Conservation (phyloP, 1,140 invertebrate species). For the Dendrolimus kikuchii region DNA sequence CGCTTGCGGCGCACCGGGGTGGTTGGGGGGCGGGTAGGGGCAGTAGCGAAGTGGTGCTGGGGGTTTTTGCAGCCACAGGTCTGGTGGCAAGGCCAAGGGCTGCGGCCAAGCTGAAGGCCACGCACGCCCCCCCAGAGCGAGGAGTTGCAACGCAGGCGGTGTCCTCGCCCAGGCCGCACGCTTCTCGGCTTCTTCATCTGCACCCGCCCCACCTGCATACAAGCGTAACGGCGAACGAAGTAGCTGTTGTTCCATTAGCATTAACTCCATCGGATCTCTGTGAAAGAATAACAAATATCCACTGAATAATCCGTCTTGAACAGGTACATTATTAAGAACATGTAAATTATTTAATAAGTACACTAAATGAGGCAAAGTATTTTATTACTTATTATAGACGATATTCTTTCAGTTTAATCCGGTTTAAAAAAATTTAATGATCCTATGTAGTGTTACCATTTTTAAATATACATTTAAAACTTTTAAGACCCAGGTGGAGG, state of each 20-base stretch:
- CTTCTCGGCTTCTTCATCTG: conserved; percentile 62
- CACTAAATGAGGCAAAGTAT: no score
- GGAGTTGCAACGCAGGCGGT: conserved; percentile 52
- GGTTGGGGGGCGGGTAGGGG: conserved; percentile 60
- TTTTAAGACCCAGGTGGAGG: no score
- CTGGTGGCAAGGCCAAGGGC: conserved; percentile 48
- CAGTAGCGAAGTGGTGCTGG: conserved; percentile 56
- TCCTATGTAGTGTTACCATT: no score
- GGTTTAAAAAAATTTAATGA: no score
- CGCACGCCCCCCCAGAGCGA: conserved; percentile 54
- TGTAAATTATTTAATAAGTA: no score
- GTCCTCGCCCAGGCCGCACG: conserved; percentile 61
- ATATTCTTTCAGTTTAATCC: no score
- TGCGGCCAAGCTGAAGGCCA: conserved; percentile 58
- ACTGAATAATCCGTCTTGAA: neutral
- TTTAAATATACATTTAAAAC: no score
- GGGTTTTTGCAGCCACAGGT: conserved; percentile 63
- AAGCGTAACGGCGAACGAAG: conserved; percentile 62
- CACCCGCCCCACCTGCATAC: conserved; percentile 42
- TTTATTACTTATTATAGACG: no score
- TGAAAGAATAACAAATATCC: conserved; percentile 22
- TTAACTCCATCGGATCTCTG: conserved; percentile 72
- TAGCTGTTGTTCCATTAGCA: conserved; percentile 70
- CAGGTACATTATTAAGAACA: no score
- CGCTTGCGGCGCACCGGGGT: conserved; percentile 33